These are phyloP conservation scores for Bufo bufo DNA, from an alignment of 2,113 vertebrate genomes.

Conservation along the genomic window DNA sequence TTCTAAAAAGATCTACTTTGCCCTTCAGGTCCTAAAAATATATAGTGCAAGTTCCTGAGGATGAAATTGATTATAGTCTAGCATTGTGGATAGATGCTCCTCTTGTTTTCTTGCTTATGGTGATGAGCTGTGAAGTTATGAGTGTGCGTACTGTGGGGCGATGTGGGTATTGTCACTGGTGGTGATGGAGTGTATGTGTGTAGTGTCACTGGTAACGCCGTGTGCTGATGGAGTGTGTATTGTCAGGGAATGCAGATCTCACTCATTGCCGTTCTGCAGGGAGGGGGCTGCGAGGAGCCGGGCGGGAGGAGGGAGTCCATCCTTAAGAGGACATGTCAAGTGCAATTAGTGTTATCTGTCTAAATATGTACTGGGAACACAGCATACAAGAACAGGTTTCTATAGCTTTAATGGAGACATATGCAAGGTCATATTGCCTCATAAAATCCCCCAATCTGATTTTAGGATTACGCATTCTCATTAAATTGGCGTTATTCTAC, in stretches of 20 bases:
- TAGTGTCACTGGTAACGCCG: neutral
- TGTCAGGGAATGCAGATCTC: constrained; percentile 57
- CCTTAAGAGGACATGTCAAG: constrained; percentile 78
- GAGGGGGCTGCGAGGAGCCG: constrained; percentile 65
- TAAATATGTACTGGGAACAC: constrained; percentile 78
- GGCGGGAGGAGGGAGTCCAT: constrained; percentile 69
- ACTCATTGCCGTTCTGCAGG: constrained; percentile 63
- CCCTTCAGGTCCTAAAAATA: neutral
- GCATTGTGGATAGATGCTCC: too few relatives aligned
- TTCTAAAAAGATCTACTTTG: neutral
- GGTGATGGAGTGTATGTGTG: neutral
- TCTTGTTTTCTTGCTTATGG: too few relatives aligned
- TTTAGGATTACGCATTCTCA: constrained; percentile 87
- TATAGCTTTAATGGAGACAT: constrained; percentile 78
- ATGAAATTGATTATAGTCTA: too few relatives aligned
- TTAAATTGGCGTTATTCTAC: constrained; percentile 81
- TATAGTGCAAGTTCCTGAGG: too few relatives aligned
- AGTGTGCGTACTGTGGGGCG: neutral
- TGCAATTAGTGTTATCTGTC: constrained; percentile 82
- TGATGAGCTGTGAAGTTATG: neutral
- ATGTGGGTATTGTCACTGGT: neutral
- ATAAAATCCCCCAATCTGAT: constrained; percentile 87
- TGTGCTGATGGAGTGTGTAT: constrained; percentile 34
- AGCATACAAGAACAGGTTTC: constrained; percentile 71
- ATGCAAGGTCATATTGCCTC: constrained; percentile 86